A percentile compares a stretch with the other conserved stretches of the same genome.
Conservation (phyloP, 2,888 invertebrate genomes). For the Eupithecia exiguata region DNA sequence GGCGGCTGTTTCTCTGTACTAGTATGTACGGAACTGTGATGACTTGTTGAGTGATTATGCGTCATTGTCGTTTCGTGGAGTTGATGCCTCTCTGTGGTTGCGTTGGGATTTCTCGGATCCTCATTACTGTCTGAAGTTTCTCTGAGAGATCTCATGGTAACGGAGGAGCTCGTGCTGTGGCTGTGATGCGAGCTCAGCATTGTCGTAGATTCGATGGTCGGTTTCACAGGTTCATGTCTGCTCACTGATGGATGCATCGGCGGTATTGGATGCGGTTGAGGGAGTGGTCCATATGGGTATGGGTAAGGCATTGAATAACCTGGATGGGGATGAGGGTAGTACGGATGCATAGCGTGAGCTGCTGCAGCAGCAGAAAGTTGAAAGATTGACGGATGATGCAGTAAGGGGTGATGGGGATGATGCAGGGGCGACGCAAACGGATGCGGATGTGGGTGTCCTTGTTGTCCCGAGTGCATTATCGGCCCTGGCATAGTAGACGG, state of each 20-base stretch:
- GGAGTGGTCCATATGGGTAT: slow-evolving; percentile 89
- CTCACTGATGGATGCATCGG: slow-evolving; percentile 84
- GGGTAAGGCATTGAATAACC: slow-evolving; percentile 88
- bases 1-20: slow-evolving; percentile 85
- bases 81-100: slow-evolving; percentile 84
- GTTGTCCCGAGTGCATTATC: slow-evolving; percentile 89
- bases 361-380: slow-evolving; percentile 85
- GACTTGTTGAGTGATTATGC: slow-evolving; percentile 87
- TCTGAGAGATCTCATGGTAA: slow-evolving; percentile 86
- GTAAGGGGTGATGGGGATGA: slow-evolving; percentile 89
- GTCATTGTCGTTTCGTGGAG: slow-evolving; percentile 87
- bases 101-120: slow-evolving; percentile 75
- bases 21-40: slow-evolving; percentile 86
- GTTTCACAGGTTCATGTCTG: slow-evolving; percentile 79
- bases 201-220: slow-evolving; percentile 86
- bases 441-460: slow-evolving; percentile 87
- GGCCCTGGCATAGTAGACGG: slow-evolving; percentile 87
- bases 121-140: slow-evolving; percentile 84
- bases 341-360: slow-evolving; percentile 87
- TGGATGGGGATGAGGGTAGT: slow-evolving; percentile 87
- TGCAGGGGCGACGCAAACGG: slow-evolving; percentile 87
- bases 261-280: slow-evolving; percentile 89
- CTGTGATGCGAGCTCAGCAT: slow-evolving; percentile 89
- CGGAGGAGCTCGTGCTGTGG: slow-evolving; percentile 87
- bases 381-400: slow-evolving; percentile 84